A percentile compares a stretch with the other conserved stretches of the same genome.
Conservation (phyloP, 2,113 vertebrate species). For the Lota lota region DNA sequence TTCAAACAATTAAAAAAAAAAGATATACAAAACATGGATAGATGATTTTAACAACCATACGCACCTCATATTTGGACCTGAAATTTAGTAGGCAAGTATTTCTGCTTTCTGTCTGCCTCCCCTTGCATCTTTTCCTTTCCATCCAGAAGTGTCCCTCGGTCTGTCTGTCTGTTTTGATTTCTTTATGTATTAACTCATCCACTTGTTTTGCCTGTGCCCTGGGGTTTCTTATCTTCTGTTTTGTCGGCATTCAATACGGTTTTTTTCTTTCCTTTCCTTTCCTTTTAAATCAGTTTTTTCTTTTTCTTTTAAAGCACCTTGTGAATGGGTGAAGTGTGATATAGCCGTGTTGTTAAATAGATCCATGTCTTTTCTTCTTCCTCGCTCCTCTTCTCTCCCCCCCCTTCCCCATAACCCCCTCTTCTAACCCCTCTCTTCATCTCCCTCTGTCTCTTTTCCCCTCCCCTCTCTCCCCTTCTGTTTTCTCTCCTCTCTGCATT, state of each 20-base stretch:
- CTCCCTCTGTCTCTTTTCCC: slow-evolving; percentile 59
- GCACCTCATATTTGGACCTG: slow-evolving; percentile 1
- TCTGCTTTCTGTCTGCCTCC: slow-evolving; percentile 61
- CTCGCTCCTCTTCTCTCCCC: slow-evolving; percentile 49
- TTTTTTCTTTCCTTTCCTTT: slow-evolving; percentile 21
- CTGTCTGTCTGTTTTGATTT: slow-evolving; percentile 38
- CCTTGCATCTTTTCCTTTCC: slow-evolving; percentile 62
- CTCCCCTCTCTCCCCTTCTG: slow-evolving; percentile 30
- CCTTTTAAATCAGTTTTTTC: neutral
- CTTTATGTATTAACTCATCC: too few relatives aligned
- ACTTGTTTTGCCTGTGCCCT: slow-evolving; percentile 52
- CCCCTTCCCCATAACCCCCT: slow-evolving; percentile 49
- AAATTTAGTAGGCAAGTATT: slow-evolving; percentile 34
- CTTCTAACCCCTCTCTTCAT: slow-evolving; percentile 45
- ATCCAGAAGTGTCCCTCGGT: slow-evolving; percentile 59
- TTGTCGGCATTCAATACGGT: slow-evolving; percentile 49
- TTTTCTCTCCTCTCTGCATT: slow-evolving; percentile 66
- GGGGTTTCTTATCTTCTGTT: slow-evolving; percentile 41
- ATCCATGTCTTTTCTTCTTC: slow-evolving; percentile 76
- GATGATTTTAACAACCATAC: too few relatives aligned
- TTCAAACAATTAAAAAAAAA: too few relatives aligned
- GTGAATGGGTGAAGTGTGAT: slow-evolving; percentile 70
- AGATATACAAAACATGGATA: too few relatives aligned
- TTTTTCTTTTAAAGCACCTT: slow-evolving; percentile 51
- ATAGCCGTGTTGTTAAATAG: slow-evolving; percentile 73